phyloP scores from a whole-genome alignment of 2,797 vertebrate genomes.

The Lerista edwardsae region DNA sequence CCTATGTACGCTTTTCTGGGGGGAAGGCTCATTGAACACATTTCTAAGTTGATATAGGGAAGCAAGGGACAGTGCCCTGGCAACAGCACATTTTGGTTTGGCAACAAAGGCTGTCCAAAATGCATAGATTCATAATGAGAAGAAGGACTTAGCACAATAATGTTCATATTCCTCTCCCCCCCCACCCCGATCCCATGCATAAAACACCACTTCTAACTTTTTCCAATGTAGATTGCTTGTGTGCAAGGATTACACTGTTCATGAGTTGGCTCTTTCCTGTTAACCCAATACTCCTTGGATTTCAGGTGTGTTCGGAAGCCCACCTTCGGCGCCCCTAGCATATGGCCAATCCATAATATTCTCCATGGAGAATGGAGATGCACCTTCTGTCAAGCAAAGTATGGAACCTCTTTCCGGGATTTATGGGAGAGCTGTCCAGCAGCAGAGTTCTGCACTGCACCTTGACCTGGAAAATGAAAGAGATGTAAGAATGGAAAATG shows the following conservation, averaged over 20 bases:
- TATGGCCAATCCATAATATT: conserved; percentile 61
- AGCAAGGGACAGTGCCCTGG: too few species aligned
- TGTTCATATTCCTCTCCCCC: background rate
- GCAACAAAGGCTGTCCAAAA: background rate
- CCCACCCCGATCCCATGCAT: background rate
- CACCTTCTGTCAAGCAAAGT: conserved; percentile 52
- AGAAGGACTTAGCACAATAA: background rate
- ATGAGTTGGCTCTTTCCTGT: background rate
- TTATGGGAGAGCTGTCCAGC: conserved; percentile 71
- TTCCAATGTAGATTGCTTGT: background rate
- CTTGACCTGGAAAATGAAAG: conserved; percentile 69
- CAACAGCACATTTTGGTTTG: too few species aligned
- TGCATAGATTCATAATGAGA: background rate
- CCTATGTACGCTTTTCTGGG: too few species aligned
- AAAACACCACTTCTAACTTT: too few species aligned
- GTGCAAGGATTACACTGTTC: too few species aligned
- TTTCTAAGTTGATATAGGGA: too few species aligned
- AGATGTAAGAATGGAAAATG: conserved; percentile 72
- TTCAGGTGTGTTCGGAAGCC: conserved; percentile 86
- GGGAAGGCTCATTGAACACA: too few species aligned
- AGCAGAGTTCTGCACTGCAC: conserved; percentile 60
- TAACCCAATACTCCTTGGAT: conserved; percentile 8
- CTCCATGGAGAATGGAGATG: conserved; percentile 73
- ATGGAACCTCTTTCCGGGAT: conserved; percentile 72
- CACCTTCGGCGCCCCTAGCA: conserved; percentile 59